phyloP scores from a whole-genome alignment of 2,113 vertebrate species.

The Conger conger region DNA sequence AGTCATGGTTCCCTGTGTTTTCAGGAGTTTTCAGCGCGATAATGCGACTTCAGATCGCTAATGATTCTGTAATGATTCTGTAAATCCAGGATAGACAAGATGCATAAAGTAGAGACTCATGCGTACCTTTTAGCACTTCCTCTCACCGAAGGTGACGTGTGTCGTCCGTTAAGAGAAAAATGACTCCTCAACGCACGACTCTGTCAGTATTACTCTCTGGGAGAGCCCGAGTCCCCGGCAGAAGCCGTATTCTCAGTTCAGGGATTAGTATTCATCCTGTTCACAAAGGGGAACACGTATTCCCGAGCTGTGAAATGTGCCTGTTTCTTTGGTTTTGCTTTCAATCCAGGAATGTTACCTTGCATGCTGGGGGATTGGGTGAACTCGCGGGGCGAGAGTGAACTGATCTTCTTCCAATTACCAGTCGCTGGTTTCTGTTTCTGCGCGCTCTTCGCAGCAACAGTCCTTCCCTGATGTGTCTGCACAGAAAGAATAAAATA shows the following conservation, averaged over 20 bases:
- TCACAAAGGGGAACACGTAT: slow-evolving; percentile 33
- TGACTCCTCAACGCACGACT: not conserved
- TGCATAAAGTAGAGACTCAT: not conserved
- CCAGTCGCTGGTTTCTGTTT: not conserved
- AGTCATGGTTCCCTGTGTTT: not conserved
- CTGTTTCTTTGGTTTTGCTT: not conserved
- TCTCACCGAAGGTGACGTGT: slow-evolving; percentile 2
- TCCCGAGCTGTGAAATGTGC: slow-evolving; percentile 12
- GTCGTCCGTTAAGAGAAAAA: slow-evolving; percentile 2
- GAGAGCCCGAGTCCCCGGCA: not conserved
- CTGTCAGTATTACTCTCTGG: not conserved
- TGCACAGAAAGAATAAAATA: not conserved
- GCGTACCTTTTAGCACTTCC: not conserved
- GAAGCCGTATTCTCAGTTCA: not conserved
- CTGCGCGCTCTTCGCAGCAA: not conserved
- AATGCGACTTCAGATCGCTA: not conserved
- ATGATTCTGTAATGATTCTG: not conserved
- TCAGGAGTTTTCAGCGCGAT: not conserved
- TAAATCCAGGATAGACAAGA: not conserved
- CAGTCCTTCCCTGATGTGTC: not conserved
- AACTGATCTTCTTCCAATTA: slow-evolving; percentile 15
- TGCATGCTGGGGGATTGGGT: slow-evolving; percentile 23
- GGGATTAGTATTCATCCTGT: slow-evolving; percentile 27
- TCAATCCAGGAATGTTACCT: slow-evolving; percentile 24
- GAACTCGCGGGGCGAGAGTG: slow-evolving; percentile 27